These are phyloP conservation scores for Carlito syrichta DNA, from an alignment of 2,113 vertebrate genomes.

Conservation along the genomic window DNA sequence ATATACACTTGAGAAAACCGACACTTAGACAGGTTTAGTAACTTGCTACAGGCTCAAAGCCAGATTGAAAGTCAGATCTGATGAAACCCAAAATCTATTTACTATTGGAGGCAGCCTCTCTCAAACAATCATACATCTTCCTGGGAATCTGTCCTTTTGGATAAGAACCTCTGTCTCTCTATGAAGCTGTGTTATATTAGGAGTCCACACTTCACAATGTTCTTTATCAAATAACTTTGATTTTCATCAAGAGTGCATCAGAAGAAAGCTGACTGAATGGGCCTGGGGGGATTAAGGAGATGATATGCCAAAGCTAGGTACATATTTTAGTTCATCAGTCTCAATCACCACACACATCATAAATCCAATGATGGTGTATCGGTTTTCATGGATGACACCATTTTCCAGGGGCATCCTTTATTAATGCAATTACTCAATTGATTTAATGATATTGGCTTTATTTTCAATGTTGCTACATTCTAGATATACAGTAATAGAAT, in stretches of 20 bases:
- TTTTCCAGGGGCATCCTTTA: not conserved
- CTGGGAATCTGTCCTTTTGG: not conserved
- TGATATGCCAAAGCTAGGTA: not conserved
- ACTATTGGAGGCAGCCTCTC: not conserved
- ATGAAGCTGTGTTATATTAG: not conserved
- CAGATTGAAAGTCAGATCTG: not conserved
- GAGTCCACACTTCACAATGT: not conserved
- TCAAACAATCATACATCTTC: not conserved
- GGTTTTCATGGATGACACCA: not conserved
- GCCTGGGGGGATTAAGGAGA: not conserved
- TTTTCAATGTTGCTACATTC: not conserved
- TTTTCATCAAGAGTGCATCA: not conserved
- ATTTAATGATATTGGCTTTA: not conserved
- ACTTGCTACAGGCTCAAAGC: not conserved
- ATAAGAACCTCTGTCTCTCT: not conserved
- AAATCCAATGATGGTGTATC: not conserved
- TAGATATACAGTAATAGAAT: not conserved
- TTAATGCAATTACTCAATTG: not conserved
- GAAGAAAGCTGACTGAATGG: not conserved
- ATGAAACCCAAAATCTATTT: not conserved
- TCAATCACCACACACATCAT: not conserved
- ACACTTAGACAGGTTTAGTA: not conserved
- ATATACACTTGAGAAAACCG: not conserved
- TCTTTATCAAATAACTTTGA: not conserved
- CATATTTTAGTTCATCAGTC: not conserved